Conservation (phyloP, 2,888 invertebrate species). For the Chloromyia formosa region DNA sequence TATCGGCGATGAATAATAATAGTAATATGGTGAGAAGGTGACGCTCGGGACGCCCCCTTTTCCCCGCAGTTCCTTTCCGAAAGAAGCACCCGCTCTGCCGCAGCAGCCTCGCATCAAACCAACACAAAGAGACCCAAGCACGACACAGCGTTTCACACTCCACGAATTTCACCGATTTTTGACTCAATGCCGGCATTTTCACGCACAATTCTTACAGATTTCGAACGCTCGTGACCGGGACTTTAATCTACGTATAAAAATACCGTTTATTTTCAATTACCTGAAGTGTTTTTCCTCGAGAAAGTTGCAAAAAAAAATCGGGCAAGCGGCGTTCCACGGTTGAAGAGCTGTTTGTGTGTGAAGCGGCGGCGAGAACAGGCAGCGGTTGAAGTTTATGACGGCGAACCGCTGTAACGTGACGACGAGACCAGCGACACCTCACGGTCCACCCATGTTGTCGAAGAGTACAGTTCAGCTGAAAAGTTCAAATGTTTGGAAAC, state of each 20-base stretch:
- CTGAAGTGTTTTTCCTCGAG: conserved; percentile 25
- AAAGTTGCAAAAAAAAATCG: conserved; percentile 22
- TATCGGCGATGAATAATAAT: neutral
- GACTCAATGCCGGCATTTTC: conserved; percentile 4
- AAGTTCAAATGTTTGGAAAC: neutral
- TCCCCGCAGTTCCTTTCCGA: neutral
- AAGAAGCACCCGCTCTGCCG: neutral
- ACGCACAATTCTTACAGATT: neutral
- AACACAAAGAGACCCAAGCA: conserved; percentile 27
- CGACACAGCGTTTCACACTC: conserved; percentile 27
- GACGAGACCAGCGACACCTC: neutral
- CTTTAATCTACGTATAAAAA: neutral
- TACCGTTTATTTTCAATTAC: conserved; percentile 25
- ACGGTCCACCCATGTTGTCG: neutral
- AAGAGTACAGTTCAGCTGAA: neutral
- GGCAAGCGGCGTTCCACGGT: conserved; percentile 34
- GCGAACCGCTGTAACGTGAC: conserved; percentile 22
- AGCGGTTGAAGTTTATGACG: neutral
- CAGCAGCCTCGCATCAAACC: conserved; percentile 36
- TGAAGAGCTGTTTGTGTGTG: conserved; percentile 8
- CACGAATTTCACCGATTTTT: conserved; percentile 31
- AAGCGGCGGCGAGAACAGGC: neutral
- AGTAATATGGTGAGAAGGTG: conserved; percentile 14
- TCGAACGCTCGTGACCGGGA: neutral
- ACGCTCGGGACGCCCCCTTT: conserved; percentile 25